phyloP scores from a whole-genome alignment of 2,797 vertebrate genomes.

The Alexandromys oeconomus region DNA sequence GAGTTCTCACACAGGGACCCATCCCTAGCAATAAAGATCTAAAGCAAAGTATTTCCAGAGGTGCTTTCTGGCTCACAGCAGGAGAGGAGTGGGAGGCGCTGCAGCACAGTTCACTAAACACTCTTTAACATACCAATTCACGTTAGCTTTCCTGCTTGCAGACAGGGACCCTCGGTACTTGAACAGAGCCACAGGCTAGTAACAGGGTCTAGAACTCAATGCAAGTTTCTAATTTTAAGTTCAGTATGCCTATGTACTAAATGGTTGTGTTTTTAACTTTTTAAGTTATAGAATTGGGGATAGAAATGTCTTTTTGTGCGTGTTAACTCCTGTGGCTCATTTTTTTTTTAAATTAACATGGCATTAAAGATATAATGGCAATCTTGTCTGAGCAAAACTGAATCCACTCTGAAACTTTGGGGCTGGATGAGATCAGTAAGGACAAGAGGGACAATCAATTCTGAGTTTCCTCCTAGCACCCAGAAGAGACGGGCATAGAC shows the following conservation, averaged over 20 bases:
- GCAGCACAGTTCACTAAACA: neutral
- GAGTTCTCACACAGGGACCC: neutral
- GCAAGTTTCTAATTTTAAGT: constrained; percentile 16
- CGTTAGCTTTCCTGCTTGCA: constrained; percentile 16
- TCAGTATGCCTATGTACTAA: neutral
- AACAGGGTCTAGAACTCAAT: constrained; percentile 6
- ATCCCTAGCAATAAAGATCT: constrained; percentile 12
- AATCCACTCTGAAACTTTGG: constrained; percentile 17
- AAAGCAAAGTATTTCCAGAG: constrained; percentile 44
- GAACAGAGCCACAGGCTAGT: constrained; percentile 7
- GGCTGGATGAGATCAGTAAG: neutral
- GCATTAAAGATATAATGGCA: constrained; percentile 47
- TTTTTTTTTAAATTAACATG: constrained; percentile 43
- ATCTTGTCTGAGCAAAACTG: constrained; percentile 28
- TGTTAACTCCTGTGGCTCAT: neutral
- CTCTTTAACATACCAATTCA: constrained; percentile 21
- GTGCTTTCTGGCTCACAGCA: constrained; percentile 53
- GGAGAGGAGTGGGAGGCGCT: neutral
- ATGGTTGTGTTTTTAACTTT: constrained; percentile 33
- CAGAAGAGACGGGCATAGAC: neutral
- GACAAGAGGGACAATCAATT: neutral
- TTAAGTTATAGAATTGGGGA: neutral
- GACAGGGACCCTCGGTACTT: neutral
- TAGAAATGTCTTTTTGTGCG: constrained; percentile 15
- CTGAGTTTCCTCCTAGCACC: neutral